These are phyloP conservation scores for Gallinago paraguaiae DNA, from an alignment of 2,113 vertebrate species.

Conservation along the genomic window DNA sequence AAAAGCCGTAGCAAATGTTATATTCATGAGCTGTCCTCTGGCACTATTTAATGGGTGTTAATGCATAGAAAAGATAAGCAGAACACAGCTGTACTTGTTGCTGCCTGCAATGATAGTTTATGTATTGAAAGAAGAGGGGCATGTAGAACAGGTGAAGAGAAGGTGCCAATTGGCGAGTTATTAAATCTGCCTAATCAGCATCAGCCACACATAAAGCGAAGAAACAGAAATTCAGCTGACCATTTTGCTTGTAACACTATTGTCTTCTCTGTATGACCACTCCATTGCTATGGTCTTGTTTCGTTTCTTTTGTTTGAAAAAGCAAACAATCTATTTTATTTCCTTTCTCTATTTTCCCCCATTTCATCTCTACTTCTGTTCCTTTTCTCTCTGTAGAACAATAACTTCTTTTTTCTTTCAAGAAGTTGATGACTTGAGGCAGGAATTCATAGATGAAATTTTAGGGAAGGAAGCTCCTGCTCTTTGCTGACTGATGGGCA, in stretches of 20 bases:
- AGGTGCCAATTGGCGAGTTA: fast-evolving
- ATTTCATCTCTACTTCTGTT: background rate
- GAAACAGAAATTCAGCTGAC: background rate
- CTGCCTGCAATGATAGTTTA: background rate
- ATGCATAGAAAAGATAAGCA: background rate
- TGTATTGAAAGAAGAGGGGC: background rate
- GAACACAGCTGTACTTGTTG: background rate
- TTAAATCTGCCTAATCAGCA: background rate
- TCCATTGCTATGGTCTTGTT: background rate
- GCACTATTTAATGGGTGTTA: background rate
- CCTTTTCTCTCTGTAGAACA: background rate
- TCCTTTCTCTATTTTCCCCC: background rate
- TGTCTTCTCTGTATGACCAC: background rate
- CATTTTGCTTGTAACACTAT: background rate
- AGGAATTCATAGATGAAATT: background rate
- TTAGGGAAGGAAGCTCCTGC: background rate
- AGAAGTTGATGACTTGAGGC: background rate
- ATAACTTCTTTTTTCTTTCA: background rate
- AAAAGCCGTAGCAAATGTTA: background rate
- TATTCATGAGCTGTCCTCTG: background rate
- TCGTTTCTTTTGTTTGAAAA: background rate
- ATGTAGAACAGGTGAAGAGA: background rate
- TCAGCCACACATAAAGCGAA: background rate
- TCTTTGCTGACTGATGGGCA: background rate
- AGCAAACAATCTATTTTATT: background rate